Evolutionary conservation across 2,888 invertebrate genomes (phyloP), one percentile per base, ranked within the genome.

Genomic region (Leptinotarsa haldemani): DNA sequence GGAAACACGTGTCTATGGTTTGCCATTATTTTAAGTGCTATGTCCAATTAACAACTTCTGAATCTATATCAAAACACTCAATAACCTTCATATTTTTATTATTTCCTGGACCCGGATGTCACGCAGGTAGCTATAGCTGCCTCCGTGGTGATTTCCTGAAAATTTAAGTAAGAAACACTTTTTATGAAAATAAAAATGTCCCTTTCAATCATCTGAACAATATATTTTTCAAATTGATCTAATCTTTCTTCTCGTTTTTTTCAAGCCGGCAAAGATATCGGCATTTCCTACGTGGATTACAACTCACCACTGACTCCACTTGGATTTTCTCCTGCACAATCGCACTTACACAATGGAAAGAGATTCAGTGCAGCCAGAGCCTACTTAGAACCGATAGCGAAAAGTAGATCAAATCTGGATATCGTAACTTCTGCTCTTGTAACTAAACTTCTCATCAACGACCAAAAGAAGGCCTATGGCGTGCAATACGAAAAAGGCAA

Each of bases 291-390:
- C 7, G 82, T 88, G 65, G 90, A 90, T 80, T 87, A 89, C 73
- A 88, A 86, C 68, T 85, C 84, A 0, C 81, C 84, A 9, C 77
- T 81, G 2, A 82, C 84, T 20, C 70, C 76, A 4, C 84, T 84
- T 2, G 88, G 88, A 0, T 87, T 88, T 53, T 85, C 87, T 2
- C 84, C 83, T 22, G 81, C 88, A 9, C 87, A 89, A 74, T 83
- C 86, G 0, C 92, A 89, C 0, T 86, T 88, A 13, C 83, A 83
- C 53, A 84, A 86, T 48, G 92, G 92, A 0, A 86, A 87, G 3
- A 87, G 93, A 50, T 89, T 83, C 70, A 90, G 90, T 83, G 88
- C 90, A 80, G 90, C 90, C 70, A 90, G 89, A 81, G 91, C 92
- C 1, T 93, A 91, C 79, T 84, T 93, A 12, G 13, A 75, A 89